These are phyloP conservation scores for Hafferia zeledoni DNA, from an alignment of 2,797 vertebrate species.

Conservation along the genomic window DNA sequence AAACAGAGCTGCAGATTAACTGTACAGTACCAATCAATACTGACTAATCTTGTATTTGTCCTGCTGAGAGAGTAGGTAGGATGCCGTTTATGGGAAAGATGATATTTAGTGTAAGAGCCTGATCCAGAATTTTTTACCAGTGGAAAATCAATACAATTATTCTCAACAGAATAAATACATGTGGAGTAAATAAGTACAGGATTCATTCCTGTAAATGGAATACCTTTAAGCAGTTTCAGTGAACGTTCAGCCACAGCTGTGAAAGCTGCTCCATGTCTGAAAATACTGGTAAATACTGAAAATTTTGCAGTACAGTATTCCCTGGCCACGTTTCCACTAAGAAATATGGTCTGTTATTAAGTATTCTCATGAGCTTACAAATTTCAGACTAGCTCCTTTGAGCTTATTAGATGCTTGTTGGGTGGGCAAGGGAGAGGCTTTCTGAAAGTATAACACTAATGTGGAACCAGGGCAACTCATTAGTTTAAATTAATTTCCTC, in stretches of 20 bases:
- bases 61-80: neutral
- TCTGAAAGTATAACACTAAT: neutral
- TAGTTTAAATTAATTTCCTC: neutral
- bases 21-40: neutral
- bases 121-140: neutral
- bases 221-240: neutral
- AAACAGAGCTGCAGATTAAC: neutral
- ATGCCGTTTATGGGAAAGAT: neutral
- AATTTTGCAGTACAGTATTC: neutral
- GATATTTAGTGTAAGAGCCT: neutral
- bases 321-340: neutral
- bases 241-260: neutral
- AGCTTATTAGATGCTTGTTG: neutral
- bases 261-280: neutral
- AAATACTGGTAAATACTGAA: accelerated
- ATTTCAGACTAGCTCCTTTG: neutral
- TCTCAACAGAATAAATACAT: neutral
- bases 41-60: neutral
- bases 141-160: neutral
- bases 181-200: neutral
- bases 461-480: neutral
- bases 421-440: neutral
- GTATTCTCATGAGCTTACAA: neutral
- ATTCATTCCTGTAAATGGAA: neutral
- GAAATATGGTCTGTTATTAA: neutral